Percentiles rank a stretch among this genome's conserved stretches.
Evolutionary conservation across 2,888 invertebrate genomes (phyloP).

Genomic region (Pollenia griseotomentosa): DNA sequence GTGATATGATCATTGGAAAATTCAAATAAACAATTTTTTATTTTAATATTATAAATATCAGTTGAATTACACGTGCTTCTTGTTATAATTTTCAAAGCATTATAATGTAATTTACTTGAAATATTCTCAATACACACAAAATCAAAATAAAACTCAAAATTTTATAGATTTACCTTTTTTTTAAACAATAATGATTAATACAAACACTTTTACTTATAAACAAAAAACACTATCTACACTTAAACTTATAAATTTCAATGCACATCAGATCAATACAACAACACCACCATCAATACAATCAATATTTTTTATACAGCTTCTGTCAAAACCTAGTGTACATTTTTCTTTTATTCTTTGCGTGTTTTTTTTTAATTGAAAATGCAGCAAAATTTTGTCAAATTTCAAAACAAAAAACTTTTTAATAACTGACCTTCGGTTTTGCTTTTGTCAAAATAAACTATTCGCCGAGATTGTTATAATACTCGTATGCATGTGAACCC

Average conservation of each 20-base stretch:
- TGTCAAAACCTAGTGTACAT: slow-evolving; percentile 64
- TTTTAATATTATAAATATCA: slow-evolving; percentile 37
- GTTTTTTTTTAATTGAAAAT: too few species aligned
- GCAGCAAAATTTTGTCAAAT: too few species aligned
- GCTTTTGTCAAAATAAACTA: too few species aligned
- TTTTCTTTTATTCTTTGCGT: too few species aligned
- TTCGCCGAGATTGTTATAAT: too few species aligned
- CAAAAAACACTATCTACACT: slow-evolving; percentile 3
- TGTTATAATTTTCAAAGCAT: slow-evolving; percentile 74
- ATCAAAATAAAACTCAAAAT: slow-evolving; percentile 25
- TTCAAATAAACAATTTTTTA: slow-evolving; percentile 8
- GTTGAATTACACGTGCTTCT: slow-evolving; percentile 72
- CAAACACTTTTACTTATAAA: slow-evolving; percentile 10
- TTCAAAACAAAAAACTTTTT: too few species aligned
- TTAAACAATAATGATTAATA: slow-evolving; percentile 2
- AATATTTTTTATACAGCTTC: slow-evolving; percentile 68
- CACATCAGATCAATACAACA: slow-evolving; percentile 65
- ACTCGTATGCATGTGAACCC: too few species aligned
- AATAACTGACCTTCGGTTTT: too few species aligned
- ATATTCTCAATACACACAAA: slow-evolving; percentile 55
- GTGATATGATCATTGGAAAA: slow-evolving; percentile 71
- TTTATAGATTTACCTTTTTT: slow-evolving; percentile 2
- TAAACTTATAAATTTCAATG: slow-evolving; percentile 31
- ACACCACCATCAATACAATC: slow-evolving; percentile 65
- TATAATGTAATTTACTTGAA: slow-evolving; percentile 68